Evolutionary conservation across 2,113 vertebrate species (phyloP).

Genomic region (Hucho hucho): DNA sequence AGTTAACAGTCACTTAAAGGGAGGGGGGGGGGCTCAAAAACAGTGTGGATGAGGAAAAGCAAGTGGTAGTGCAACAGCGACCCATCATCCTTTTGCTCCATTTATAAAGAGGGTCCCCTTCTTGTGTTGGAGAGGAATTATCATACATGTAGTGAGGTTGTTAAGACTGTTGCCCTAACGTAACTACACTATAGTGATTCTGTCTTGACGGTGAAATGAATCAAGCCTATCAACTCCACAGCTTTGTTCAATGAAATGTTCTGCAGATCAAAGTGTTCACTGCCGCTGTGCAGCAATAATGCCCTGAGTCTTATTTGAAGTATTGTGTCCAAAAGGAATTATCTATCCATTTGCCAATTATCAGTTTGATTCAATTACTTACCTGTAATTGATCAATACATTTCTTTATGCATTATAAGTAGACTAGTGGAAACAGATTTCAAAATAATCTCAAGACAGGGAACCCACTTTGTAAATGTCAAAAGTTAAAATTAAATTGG

Average conservation of each 20-base stretch:
- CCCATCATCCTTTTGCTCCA: slow-evolving; percentile 69
- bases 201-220: background rate
- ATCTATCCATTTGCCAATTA: no score
- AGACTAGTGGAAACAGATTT: slow-evolving; percentile 8
- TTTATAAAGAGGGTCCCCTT: slow-evolving; percentile 67
- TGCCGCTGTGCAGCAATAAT: background rate
- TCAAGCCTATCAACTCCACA: background rate
- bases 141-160: background rate
- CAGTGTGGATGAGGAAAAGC: slow-evolving; percentile 58
- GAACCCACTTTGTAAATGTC: slow-evolving; percentile 72
- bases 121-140: slow-evolving; percentile 18
- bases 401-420: background rate
- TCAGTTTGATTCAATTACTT: background rate
- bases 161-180: no score
- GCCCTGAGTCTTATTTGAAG: background rate
- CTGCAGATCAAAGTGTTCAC: background rate
- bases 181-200: no score
- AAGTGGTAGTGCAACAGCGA: slow-evolving; percentile 67
- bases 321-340: background rate
- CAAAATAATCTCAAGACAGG: slow-evolving; percentile 26
- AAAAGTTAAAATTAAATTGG: slow-evolving; percentile 48
- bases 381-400: no score
- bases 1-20: background rate
- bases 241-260: background rate
- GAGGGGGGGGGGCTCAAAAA: slow-evolving; percentile 39